Evolutionary conservation across 2,797 vertebrate genomes (phyloP).

Genomic region (Galagoides demidoff): DNA sequence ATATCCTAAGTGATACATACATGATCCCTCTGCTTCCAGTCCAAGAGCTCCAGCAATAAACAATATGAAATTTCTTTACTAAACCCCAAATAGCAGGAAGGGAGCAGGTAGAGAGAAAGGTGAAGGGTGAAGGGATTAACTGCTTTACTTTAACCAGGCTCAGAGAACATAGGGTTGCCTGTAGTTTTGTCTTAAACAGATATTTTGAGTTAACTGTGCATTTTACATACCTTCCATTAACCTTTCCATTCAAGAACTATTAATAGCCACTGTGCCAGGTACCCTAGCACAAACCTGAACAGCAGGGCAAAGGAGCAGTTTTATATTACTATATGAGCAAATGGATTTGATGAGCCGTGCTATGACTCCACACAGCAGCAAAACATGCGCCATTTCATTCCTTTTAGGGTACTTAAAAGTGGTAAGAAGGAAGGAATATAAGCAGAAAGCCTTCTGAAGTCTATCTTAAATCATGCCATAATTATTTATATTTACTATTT

Average conservation of each 20-base stretch:
- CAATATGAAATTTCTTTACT: neutral
- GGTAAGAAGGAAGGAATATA: neutral
- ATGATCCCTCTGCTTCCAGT: neutral
- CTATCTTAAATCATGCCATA: neutral
- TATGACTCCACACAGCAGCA: neutral
- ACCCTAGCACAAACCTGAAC: neutral
- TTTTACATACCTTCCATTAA: neutral
- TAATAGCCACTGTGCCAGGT: neutral
- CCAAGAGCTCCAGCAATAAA: neutral
- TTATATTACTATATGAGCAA: constrained; percentile 5
- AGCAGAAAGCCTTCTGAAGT: neutral
- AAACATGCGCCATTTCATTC: neutral
- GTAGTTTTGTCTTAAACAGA: neutral
- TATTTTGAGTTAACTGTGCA: neutral
- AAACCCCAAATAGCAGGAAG: neutral
- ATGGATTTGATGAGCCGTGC: neutral
- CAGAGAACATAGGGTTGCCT: neutral
- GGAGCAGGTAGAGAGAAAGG: neutral
- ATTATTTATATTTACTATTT: constrained; percentile 1
- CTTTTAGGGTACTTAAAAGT: neutral
- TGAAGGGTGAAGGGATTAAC: neutral
- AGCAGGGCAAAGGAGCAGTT: neutral
- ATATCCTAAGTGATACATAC: neutral
- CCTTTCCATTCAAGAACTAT: neutral
- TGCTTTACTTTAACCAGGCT: neutral